Evolutionary conservation across 2,113 vertebrate genomes (phyloP).

Genomic region (Thryonomys swinderianus): DNA sequence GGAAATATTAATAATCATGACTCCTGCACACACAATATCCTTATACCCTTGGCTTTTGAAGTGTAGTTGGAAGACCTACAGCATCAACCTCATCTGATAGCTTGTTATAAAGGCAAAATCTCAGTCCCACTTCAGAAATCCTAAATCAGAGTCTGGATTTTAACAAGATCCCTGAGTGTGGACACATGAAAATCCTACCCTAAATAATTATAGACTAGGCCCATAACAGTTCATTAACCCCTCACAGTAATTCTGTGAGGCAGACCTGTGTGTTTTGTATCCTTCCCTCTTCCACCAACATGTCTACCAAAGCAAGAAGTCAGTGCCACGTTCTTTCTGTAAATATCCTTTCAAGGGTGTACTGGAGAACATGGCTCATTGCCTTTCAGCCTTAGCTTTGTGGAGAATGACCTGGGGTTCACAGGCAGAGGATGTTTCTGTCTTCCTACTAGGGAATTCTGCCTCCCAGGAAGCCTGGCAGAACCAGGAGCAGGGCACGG

Average conservation of each 20-base stretch:
- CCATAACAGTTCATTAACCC: neutral
- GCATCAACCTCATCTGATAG: neutral
- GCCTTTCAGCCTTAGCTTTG: neutral
- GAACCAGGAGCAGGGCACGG: neutral
- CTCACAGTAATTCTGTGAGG: neutral
- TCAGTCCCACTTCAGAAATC: neutral
- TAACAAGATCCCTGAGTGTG: neutral
- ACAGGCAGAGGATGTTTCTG: neutral
- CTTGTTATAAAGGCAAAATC: neutral
- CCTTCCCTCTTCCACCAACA: neutral
- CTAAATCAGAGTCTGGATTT: neutral
- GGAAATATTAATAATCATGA: neutral
- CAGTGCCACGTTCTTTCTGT: neutral
- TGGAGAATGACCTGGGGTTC: neutral
- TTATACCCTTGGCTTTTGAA: neutral
- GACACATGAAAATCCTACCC: neutral
- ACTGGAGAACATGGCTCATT: neutral
- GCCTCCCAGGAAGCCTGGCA: neutral
- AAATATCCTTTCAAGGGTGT: neutral
- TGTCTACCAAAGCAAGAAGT: neutral
- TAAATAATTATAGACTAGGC: neutral
- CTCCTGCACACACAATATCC: accelerated
- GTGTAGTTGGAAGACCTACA: neutral
- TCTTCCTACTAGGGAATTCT: neutral
- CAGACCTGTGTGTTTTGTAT: neutral